These are phyloP conservation scores for Musca vetustissima DNA, from an alignment of 1,140 invertebrate genomes.

Conservation along the genomic window DNA sequence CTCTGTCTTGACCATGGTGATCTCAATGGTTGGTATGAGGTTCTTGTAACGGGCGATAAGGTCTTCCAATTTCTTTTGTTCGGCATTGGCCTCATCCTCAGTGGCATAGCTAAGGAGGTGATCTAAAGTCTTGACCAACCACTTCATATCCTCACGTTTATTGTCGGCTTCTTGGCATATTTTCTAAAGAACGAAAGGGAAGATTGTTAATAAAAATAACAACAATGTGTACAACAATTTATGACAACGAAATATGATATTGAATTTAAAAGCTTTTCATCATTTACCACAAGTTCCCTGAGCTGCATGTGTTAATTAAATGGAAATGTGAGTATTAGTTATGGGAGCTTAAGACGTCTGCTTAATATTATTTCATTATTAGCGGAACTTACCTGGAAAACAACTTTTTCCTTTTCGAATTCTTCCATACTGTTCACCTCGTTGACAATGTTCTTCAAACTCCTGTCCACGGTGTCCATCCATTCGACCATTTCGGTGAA, in stretches of 20 bases:
- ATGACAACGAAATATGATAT: background rate
- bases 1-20: slow-evolving; percentile 89
- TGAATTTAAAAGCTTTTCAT: background rate
- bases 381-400: slow-evolving; percentile 76
- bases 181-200: slow-evolving; percentile 60
- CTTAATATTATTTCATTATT: background rate
- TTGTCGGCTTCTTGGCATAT: slow-evolving; percentile 87
- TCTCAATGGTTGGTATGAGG: slow-evolving; percentile 87
- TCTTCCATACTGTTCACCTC: slow-evolving; percentile 84
- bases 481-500: slow-evolving; percentile 83
- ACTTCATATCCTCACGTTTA: slow-evolving; percentile 90
- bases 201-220: background rate
- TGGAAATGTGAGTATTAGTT: slow-evolving; percentile 21
- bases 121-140: slow-evolving; percentile 88
- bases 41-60: slow-evolving; percentile 86
- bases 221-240: no score
- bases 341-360: background rate
- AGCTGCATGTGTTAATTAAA: slow-evolving; percentile 52
- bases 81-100: slow-evolving; percentile 73
- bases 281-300: slow-evolving; percentile 63
- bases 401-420: slow-evolving; percentile 83
- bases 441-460: slow-evolving; percentile 77
- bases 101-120: slow-evolving; percentile 79
- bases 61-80: slow-evolving; percentile 79
- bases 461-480: slow-evolving; percentile 87